phyloP scores from a whole-genome alignment of 2,888 invertebrate genomes.

The Lasius fuliginosus region DNA sequence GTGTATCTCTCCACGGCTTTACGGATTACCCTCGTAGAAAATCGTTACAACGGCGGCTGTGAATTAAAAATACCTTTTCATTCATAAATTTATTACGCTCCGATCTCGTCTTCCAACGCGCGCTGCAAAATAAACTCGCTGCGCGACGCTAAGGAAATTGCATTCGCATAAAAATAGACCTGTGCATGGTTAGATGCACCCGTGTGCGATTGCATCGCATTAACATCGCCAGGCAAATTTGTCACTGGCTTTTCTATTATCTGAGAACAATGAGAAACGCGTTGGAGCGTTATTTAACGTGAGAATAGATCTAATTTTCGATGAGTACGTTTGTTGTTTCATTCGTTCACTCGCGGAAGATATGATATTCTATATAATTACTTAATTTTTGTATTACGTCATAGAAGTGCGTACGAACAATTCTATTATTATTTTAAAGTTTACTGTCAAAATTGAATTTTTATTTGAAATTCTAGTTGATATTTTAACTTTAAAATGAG shows the following conservation, averaged over 20 bases:
- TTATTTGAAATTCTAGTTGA: constrained; percentile 12
- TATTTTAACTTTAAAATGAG: constrained; percentile 41
- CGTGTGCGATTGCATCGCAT: background rate
- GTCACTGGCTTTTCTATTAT: constrained; percentile 25
- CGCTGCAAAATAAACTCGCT: constrained; percentile 43
- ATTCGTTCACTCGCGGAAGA: background rate
- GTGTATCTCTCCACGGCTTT: constrained; percentile 18
- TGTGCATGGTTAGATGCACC: background rate
- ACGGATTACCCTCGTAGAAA: constrained; percentile 36
- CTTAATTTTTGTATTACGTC: background rate
- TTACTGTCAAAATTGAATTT: constrained; percentile 5
- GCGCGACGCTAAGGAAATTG: constrained; percentile 23
- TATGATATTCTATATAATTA: background rate
- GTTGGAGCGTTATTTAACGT: constrained; percentile 12
- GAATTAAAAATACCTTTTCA: constrained; percentile 52
- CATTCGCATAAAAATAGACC: constrained; percentile 38
- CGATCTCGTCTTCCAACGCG: background rate
- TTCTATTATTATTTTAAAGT: constrained; percentile 18
- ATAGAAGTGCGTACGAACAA: background rate
- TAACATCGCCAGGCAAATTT: background rate
- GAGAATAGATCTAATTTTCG: constrained; percentile 9
- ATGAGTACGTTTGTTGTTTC: background rate
- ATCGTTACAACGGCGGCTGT: constrained; percentile 17
- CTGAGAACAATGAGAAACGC: background rate
- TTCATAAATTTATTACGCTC: constrained; percentile 52